Conservation (phyloP, 2,113 vertebrate species). For the Seriola rivoliana region DNA sequence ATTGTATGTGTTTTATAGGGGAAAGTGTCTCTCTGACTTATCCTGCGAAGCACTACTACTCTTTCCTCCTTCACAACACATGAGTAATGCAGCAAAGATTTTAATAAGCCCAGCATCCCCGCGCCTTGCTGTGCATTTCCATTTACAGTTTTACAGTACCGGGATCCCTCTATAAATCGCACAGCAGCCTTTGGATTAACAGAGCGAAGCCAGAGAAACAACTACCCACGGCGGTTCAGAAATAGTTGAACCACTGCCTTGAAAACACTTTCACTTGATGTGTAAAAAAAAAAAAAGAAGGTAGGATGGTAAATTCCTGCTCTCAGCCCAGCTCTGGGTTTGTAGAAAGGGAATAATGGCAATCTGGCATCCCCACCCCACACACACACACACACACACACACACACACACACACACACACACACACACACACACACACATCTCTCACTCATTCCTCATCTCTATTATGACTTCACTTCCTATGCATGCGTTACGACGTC, state of each 20-base stretch:
- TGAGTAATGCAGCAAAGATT: slow-evolving; percentile 69
- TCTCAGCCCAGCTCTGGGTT: slow-evolving; percentile 21
- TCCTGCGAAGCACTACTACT: background rate
- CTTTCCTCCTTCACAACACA: slow-evolving; percentile 42
- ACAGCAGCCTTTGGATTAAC: slow-evolving; percentile 57
- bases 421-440: slow-evolving; percentile 21
- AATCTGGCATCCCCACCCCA: slow-evolving; percentile 29
- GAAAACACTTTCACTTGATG: slow-evolving; percentile 42
- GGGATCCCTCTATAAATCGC: slow-evolving; percentile 76
- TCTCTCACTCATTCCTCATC: slow-evolving; percentile 54
- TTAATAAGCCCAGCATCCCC: slow-evolving; percentile 57
- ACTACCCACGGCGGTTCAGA: slow-evolving; percentile 37
- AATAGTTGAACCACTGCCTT: slow-evolving; percentile 47
- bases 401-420: too few relatives aligned
- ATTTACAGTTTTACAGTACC: slow-evolving; percentile 55
- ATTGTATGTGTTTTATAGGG: slow-evolving; percentile 7
- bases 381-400: slow-evolving; percentile 23
- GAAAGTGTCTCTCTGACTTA: slow-evolving; percentile 8
- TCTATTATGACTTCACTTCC: slow-evolving; percentile 67
- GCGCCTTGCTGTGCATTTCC: slow-evolving; percentile 59
- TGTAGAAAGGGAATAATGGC: slow-evolving; percentile 38
- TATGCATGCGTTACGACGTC: slow-evolving; percentile 45
- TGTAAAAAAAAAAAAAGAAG: slow-evolving; percentile 54
- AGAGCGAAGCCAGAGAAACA: slow-evolving; percentile 38
- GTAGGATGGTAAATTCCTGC: slow-evolving; percentile 55